A percentile compares a stretch with the other conserved stretches of the same genome.
Evolutionary conservation across 1,140 invertebrate species (phyloP).

Genomic region (Drosophila pallidifrons): DNA sequence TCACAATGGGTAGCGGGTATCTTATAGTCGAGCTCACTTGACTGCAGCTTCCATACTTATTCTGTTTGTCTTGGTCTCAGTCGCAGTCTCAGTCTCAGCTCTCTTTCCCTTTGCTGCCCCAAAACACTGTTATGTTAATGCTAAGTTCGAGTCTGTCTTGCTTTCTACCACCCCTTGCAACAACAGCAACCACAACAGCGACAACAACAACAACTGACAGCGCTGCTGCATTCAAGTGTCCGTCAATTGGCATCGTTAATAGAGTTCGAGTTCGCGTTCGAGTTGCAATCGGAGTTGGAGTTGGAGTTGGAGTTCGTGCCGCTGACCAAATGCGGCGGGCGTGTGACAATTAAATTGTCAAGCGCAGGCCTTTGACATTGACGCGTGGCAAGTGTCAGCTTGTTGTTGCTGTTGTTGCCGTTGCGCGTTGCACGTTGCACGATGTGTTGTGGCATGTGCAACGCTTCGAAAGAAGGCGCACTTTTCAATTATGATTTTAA

Average conservation of each 20-base stretch:
- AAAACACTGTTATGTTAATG: constrained; percentile 75
- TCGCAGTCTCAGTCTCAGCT: not conserved
- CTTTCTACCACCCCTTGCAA: not conserved
- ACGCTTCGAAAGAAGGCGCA: constrained; percentile 18
- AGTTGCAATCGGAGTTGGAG: constrained; percentile 18
- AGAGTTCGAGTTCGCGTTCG: constrained; percentile 60
- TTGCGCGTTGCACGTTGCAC: constrained; percentile 2
- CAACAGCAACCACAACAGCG: not conserved
- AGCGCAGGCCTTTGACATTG: constrained; percentile 65
- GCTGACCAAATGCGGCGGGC: constrained; percentile 78
- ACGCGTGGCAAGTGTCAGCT: constrained; percentile 77
- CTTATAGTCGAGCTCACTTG: no score
- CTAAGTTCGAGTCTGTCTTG: constrained; percentile 27
- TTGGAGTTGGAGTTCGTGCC: constrained; percentile 6
- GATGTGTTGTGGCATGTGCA: constrained; percentile 19
- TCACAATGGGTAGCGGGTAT: no score
- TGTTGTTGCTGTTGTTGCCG: constrained; percentile 17
- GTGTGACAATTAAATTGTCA: constrained; percentile 84
- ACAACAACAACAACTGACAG: constrained; percentile 49
- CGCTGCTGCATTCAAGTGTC: constrained; percentile 76
- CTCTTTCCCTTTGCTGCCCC: constrained; percentile 27
- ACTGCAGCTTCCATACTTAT: no score
- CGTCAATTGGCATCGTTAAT: constrained; percentile 81
- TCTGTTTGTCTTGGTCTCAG: constrained; percentile 8
- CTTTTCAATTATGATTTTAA: constrained; percentile 80